Conservation (phyloP, 53 echinoderm and acorn worm species). For the Paelopatides confundens region DNA sequence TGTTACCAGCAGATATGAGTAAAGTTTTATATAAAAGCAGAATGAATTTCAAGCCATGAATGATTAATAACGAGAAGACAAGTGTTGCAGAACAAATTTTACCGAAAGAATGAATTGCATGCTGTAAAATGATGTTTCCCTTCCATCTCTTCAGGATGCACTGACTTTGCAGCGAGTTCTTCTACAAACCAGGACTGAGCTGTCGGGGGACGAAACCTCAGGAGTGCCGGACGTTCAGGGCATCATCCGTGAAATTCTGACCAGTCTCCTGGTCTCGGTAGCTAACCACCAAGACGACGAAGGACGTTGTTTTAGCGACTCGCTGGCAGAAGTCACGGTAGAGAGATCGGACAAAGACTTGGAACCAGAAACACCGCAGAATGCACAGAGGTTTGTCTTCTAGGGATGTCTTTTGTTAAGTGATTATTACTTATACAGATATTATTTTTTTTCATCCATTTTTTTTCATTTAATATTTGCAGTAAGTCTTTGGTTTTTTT, state of each 20-base stretch:
- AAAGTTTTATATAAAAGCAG: no score
- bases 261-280: conserved; percentile 92
- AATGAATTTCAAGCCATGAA: neutral
- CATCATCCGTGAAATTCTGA: conserved; percentile 89
- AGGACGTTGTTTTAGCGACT: conserved; percentile 95
- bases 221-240: conserved; percentile 95
- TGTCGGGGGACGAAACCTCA: conserved; percentile 94
- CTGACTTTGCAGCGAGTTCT: conserved; percentile 91
- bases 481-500: no score
- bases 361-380: conserved; percentile 36
- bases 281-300: conserved; percentile 99
- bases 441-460: no score
- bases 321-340: conserved; percentile 87
- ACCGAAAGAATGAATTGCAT: no score
- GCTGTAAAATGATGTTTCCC: neutral
- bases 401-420: no score
- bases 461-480: no score
- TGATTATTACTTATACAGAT: no score
- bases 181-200: conserved; percentile 87
- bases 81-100: no score
- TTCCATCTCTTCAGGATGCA: conserved; percentile 71
- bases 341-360: conserved; percentile 67
- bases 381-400: conserved; percentile 30
- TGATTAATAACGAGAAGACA: neutral
- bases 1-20: no score